Percentiles rank a stretch among this genome's conserved stretches.
phyloP scores from a whole-genome alignment of 2,113 vertebrate genomes.

The Gymnobelideus leadbeateri region DNA sequence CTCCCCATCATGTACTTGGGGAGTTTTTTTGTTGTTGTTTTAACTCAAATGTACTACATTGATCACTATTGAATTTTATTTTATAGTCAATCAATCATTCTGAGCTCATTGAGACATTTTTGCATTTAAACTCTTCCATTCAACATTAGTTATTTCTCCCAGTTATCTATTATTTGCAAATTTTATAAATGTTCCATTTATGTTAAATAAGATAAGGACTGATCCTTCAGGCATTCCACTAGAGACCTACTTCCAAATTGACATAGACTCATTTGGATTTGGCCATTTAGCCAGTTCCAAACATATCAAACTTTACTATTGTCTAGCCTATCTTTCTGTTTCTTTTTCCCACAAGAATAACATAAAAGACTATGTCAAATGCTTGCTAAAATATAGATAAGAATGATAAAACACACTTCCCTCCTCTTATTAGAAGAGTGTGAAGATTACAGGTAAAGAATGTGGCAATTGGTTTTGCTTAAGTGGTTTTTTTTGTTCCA shows the following conservation, averaged over 20 bases:
- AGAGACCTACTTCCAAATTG: background rate
- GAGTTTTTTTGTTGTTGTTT: background rate
- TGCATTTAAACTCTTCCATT: background rate
- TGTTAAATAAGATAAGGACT: background rate
- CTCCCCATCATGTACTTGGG: background rate
- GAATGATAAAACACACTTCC: background rate
- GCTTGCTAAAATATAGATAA: background rate
- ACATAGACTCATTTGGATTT: background rate
- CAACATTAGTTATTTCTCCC: background rate
- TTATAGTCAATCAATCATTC: background rate
- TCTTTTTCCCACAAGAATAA: background rate
- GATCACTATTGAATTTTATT: background rate
- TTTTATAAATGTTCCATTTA: background rate
- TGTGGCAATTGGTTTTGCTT: background rate
- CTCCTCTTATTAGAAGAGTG: background rate
- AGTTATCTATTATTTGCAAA: background rate
- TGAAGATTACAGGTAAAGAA: background rate
- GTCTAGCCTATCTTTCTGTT: background rate
- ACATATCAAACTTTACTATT: background rate
- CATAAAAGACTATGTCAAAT: background rate
- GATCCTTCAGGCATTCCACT: background rate
- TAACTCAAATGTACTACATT: background rate
- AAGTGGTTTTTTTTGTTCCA: background rate
- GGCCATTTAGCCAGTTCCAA: background rate
- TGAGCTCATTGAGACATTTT: background rate